A percentile compares a stretch with the other conserved stretches of the same genome.
These are phyloP conservation scores for Phyllopteryx taeniolatus DNA, from an alignment of 2,113 vertebrate genomes.

Conservation along the genomic window DNA sequence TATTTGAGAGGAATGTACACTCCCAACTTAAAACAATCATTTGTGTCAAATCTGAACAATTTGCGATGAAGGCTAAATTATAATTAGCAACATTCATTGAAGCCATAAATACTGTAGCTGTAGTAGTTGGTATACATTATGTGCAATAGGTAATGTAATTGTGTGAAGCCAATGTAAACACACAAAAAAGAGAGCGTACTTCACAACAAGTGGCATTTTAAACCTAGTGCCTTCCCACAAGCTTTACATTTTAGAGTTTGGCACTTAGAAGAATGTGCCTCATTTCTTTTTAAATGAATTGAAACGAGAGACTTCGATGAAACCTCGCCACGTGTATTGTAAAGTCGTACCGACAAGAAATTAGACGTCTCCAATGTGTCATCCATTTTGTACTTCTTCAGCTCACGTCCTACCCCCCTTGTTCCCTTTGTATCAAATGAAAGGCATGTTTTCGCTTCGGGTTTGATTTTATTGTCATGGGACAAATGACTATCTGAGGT, in stretches of 20 bases:
- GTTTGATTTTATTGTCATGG: conserved; percentile 3
- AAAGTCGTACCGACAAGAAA: conserved; percentile 35
- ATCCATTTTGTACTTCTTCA: conserved; percentile 24
- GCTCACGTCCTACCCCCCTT: conserved; percentile 6
- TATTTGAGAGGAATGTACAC: conserved; percentile 49
- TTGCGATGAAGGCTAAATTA: conserved; percentile 32
- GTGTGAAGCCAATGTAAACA: conserved; percentile 51
- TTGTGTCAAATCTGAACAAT: conserved; percentile 48
- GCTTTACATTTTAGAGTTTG: conserved; percentile 58
- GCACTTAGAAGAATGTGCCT: conserved; percentile 62
- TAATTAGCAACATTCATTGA: conserved; percentile 33
- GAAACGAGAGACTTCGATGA: conserved; percentile 32
- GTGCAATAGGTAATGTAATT: conserved; percentile 59
- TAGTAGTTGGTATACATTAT: conserved; percentile 36
- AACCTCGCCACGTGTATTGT: conserved; percentile 35
- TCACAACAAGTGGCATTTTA: conserved; percentile 58
- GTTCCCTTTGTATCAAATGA: neutral
- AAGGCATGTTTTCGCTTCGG: neutral
- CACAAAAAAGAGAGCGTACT: conserved; percentile 30
- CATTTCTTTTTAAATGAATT: conserved; percentile 40
- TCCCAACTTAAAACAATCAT: conserved; percentile 59
- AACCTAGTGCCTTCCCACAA: conserved; percentile 72
- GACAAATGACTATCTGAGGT: conserved; percentile 23
- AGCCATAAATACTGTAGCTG: conserved; percentile 55
- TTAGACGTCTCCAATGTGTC: conserved; percentile 10